phyloP scores from a whole-genome alignment of 2,888 invertebrate genomes.

The Apodemia duryi region DNA sequence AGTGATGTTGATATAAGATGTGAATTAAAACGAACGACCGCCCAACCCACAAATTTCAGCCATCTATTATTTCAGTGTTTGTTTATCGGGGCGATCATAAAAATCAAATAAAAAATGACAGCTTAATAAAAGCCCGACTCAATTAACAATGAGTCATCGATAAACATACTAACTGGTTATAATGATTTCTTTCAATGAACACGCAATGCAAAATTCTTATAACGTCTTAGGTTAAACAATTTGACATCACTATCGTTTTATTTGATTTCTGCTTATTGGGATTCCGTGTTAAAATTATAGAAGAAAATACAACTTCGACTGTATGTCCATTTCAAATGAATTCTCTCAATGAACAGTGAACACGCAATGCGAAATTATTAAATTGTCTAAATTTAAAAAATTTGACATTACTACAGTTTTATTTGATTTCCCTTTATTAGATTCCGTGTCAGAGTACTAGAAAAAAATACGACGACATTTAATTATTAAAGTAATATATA shows the following conservation, averaged over 20 bases:
- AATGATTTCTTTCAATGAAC: conserved; percentile 4
- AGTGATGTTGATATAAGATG: not conserved
- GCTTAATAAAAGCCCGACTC: conserved; percentile 1
- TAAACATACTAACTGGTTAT: conserved; percentile 18
- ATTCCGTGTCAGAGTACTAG: no score
- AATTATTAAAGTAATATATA: no score
- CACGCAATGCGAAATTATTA: no score
- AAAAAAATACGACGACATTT: no score
- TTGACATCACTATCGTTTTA: conserved; percentile 17
- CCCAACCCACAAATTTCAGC: not conserved
- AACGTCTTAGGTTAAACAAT: conserved; percentile 14
- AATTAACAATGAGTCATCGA: conserved; percentile 20
- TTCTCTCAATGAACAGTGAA: no score
- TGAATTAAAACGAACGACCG: not conserved
- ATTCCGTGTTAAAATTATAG: not conserved
- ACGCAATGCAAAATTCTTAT: not conserved
- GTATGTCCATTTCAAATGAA: no score
- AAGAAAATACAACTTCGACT: no score
- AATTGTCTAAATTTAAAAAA: no score
- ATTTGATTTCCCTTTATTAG: no score
- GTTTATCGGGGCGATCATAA: conserved; percentile 1
- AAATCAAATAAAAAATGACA: conserved; percentile 1
- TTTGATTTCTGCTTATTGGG: conserved; percentile 14
- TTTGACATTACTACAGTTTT: no score
- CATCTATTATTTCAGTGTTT: not conserved